Percentiles rank a stretch among this genome's conserved stretches.
These are phyloP conservation scores for Oophaga pumilio DNA, from an alignment of 2,113 vertebrate genomes.

Conservation along the genomic window DNA sequence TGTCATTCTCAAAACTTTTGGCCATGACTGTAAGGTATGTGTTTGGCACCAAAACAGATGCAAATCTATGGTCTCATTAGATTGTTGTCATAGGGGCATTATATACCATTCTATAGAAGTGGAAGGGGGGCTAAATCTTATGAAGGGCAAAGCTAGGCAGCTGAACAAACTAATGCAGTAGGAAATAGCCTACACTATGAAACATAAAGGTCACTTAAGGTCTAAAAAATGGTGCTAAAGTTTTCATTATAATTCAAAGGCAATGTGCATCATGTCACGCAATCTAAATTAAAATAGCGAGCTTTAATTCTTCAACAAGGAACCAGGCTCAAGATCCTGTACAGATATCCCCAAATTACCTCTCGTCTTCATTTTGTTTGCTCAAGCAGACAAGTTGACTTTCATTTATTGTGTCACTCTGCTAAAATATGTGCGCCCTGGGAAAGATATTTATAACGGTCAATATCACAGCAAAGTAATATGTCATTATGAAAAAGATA, in stretches of 20 bases:
- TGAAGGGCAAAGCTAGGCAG: neutral
- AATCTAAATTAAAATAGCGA: conserved; percentile 37
- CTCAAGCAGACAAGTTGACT: conserved; percentile 39
- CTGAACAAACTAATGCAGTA: neutral
- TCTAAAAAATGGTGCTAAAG: conserved; percentile 33
- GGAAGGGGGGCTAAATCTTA: too few relatives aligned
- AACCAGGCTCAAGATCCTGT: neutral
- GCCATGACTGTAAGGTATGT: too few relatives aligned
- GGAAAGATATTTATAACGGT: conserved; percentile 42
- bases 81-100: too few relatives aligned
- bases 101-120: too few relatives aligned
- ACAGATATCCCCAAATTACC: conserved; percentile 36
- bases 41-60: too few relatives aligned
- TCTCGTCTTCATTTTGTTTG: conserved; percentile 25
- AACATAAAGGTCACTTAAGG: conserved; percentile 34
- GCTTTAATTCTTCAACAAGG: conserved; percentile 32
- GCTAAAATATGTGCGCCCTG: conserved; percentile 30
- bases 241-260: conserved; percentile 17
- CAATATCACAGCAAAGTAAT: conserved; percentile 46
- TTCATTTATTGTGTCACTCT: conserved; percentile 43
- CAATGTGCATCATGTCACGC: conserved; percentile 41
- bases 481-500: neutral
- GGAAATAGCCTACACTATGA: neutral
- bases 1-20: too few relatives aligned
- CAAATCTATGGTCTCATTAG: too few relatives aligned